These are phyloP conservation scores for Volucella zonaria DNA, from an alignment of 2,888 invertebrate genomes.

Conservation along the genomic window DNA sequence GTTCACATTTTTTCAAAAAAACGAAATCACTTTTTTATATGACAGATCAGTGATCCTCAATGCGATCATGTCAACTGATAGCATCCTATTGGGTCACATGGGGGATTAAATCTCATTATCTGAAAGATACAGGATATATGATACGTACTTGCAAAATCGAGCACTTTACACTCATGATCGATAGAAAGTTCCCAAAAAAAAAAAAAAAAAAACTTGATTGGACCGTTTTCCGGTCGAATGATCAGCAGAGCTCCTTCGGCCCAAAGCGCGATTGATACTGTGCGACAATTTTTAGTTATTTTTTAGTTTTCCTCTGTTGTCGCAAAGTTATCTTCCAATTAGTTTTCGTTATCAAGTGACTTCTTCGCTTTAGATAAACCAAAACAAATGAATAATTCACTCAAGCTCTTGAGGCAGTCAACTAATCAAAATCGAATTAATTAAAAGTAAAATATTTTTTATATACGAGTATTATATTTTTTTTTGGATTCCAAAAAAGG, in stretches of 20 bases:
- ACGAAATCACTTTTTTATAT: no score
- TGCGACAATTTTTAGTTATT: background rate
- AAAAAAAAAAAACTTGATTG: background rate
- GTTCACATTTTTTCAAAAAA: no score
- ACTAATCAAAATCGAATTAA: constrained; percentile 31
- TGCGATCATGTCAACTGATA: background rate
- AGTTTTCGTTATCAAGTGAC: constrained; percentile 25
- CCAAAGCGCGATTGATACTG: background rate
- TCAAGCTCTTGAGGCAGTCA: constrained; percentile 13
- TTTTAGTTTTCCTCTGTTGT: constrained; percentile 3
- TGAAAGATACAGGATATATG: background rate
- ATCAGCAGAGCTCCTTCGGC: background rate
- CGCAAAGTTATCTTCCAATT: constrained; percentile 11
- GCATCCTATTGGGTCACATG: constrained; percentile 12
- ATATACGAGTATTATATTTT: background rate
- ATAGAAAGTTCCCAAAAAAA: constrained; percentile 3
- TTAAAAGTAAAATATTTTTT: constrained; percentile 6
- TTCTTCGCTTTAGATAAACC: constrained; percentile 25
- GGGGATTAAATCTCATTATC: constrained; percentile 19
- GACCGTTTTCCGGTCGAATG: background rate
- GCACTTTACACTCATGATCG: constrained; percentile 60
- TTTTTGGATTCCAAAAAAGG: constrained; percentile 5
- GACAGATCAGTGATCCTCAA: no score
- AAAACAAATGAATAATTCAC: constrained; percentile 9
- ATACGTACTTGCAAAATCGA: constrained; percentile 66